Evolutionary conservation across 2,888 invertebrate species (phyloP).

Genomic region (Syritta pipiens): DNA sequence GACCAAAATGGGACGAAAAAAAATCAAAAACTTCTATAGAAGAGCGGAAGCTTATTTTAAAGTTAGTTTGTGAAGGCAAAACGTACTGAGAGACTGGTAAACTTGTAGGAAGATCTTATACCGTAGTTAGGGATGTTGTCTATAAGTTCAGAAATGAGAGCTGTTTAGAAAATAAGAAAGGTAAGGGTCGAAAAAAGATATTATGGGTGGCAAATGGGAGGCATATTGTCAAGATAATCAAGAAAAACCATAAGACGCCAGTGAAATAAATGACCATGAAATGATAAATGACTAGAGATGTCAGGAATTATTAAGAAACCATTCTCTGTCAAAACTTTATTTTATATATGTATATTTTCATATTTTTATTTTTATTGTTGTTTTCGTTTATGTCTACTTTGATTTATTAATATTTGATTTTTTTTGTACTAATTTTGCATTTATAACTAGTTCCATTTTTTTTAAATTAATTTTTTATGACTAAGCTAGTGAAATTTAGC

Average conservation of each 20-base stretch:
- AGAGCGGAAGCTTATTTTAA: constrained; percentile 12
- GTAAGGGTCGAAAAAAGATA: not conserved
- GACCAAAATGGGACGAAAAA: not conserved
- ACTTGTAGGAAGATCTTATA: constrained; percentile 3
- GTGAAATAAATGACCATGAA: not conserved
- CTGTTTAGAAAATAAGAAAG: not conserved
- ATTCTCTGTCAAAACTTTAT: not conserved
- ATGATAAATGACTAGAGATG: too few relatives aligned
- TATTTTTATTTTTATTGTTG: too few relatives aligned
- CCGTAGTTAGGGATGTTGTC: not conserved
- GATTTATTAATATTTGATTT: too few relatives aligned
- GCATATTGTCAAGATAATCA: not conserved
- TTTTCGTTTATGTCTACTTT: too few relatives aligned
- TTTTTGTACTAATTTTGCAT: too few relatives aligned
- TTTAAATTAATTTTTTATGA: too few relatives aligned
- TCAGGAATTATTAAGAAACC: not conserved
- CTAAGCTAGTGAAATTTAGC: too few relatives aligned
- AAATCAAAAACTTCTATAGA: constrained; percentile 9
- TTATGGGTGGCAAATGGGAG: not conserved
- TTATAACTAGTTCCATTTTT: too few relatives aligned
- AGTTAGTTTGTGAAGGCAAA: constrained; percentile 18
- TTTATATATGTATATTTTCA: too few relatives aligned
- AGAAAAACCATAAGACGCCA: not conserved
- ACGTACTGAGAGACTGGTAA: constrained; percentile 8
- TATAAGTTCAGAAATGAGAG: not conserved